Evolutionary conservation across 1,140 invertebrate species (phyloP).

Genomic region (Lordiphosa collinella): DNA sequence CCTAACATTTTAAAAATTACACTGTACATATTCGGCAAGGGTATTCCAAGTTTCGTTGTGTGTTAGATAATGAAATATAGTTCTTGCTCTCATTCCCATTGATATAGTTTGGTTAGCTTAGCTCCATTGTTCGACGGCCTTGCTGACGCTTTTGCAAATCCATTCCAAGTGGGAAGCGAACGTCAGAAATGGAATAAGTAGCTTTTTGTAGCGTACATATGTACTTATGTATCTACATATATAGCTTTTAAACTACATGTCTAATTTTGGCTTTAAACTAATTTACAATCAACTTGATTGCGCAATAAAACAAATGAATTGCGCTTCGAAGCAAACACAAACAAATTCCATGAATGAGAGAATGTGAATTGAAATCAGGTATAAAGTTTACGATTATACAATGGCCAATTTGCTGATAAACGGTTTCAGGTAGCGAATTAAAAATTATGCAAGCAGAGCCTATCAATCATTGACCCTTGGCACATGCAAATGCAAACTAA

Average conservation of each 20-base stretch:
- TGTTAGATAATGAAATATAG: not conserved
- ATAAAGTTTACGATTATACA: conserved; percentile 3
- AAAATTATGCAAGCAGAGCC: not conserved
- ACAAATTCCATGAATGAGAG: not conserved
- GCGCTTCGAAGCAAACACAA: not conserved
- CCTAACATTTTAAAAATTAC: too few relatives aligned
- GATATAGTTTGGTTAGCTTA: conserved; percentile 8
- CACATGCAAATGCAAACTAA: too few relatives aligned
- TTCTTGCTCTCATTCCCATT: conserved; percentile 9
- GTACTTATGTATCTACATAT: too few relatives aligned
- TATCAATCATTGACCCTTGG: too few relatives aligned
- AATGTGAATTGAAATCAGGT: conserved; percentile 6
- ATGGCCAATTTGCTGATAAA: not conserved
- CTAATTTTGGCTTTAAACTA: conserved; percentile 10
- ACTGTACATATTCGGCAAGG: too few relatives aligned
- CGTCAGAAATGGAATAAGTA: conserved; percentile 2
- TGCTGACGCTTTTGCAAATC: conserved; percentile 22
- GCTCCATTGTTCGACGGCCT: conserved; percentile 17
- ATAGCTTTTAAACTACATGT: not conserved
- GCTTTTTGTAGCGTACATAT: not conserved
- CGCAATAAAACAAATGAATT: not conserved
- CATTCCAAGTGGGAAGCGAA: conserved; percentile 4
- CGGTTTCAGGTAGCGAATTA: not conserved
- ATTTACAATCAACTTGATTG: conserved; percentile 1
- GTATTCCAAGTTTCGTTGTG: too few relatives aligned